phyloP scores from a whole-genome alignment of 2,113 vertebrate genomes.

The Hepsetus odoe region DNA sequence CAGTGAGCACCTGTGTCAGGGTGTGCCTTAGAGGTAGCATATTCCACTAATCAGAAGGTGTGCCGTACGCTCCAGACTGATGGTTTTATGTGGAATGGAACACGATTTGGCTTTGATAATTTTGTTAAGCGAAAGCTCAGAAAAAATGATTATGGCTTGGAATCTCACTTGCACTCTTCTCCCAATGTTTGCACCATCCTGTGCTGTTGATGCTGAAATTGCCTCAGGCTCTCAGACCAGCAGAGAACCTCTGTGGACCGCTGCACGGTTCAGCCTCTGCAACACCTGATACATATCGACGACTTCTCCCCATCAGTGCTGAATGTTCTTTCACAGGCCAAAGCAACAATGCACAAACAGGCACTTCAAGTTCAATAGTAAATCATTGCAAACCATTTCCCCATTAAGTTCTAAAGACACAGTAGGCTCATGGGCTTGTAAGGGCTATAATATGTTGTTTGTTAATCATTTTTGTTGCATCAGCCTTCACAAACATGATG shows the following conservation, averaged over 20 bases:
- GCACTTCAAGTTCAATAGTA: not conserved
- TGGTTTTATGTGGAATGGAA: constrained; percentile 2
- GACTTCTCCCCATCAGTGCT: constrained; percentile 15
- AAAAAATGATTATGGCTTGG: constrained; percentile 27
- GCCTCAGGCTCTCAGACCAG: constrained; percentile 51
- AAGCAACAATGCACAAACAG: not conserved
- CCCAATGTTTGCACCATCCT: constrained; percentile 37
- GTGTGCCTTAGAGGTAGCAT: not conserved
- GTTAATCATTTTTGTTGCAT: too few relatives aligned
- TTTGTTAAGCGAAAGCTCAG: constrained; percentile 7
- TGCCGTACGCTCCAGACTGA: not conserved
- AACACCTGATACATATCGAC: constrained; percentile 54
- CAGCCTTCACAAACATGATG: too few relatives aligned
- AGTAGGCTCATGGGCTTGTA: not conserved
- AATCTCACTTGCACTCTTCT: constrained; percentile 29
- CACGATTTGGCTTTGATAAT: constrained; percentile 12
- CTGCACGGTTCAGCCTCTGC: constrained; percentile 45
- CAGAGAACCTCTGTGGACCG: constrained; percentile 44
- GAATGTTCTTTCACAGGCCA: not conserved
- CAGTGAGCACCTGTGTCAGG: not conserved
- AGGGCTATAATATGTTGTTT: too few relatives aligned
- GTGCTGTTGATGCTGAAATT: constrained; percentile 47
- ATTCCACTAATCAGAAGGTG: too few relatives aligned
- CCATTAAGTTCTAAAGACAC: not conserved
- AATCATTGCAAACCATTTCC: not conserved